Percentiles rank a stretch among this genome's conserved stretches.
Conservation (phyloP, 2,888 invertebrate genomes). For the Metopia argyrocephala region DNA sequence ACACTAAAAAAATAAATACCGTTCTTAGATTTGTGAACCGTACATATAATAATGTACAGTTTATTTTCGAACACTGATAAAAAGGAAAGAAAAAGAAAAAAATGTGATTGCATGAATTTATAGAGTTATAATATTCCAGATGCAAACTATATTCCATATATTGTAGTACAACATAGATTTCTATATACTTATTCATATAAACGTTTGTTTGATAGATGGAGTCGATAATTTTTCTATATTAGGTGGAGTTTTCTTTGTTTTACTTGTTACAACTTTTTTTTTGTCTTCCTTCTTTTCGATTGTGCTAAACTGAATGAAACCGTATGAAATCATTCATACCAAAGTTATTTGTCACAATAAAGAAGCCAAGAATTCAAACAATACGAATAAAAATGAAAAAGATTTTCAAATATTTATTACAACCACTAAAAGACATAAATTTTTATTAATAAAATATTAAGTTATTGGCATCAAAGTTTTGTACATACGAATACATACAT, state of each 20-base stretch:
- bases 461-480: slow-evolving; percentile 18
- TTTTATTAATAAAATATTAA: slow-evolving; percentile 34
- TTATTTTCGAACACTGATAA: no score
- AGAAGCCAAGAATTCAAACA: slow-evolving; percentile 41
- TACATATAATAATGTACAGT: no score
- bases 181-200: neutral
- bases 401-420: slow-evolving; percentile 51
- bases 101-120: slow-evolving; percentile 61
- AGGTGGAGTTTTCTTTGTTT: slow-evolving; percentile 59
- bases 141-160: slow-evolving; percentile 10
- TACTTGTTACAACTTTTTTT: neutral
- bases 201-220: slow-evolving; percentile 39
- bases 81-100: slow-evolving; percentile 11
- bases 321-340: slow-evolving; percentile 49
- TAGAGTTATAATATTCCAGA: slow-evolving; percentile 49
- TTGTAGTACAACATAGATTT: neutral
- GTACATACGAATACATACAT: no score
- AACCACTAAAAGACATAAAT: slow-evolving; percentile 22
- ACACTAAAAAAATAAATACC: no score
- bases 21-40: no score
- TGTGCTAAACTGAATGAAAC: slow-evolving; percentile 24
- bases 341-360: slow-evolving; percentile 61
- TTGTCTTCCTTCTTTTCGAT: no score
- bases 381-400: slow-evolving; percentile 42
- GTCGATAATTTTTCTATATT: slow-evolving; percentile 51